These are phyloP conservation scores for Cossypha dichroa DNA, from an alignment of 2,797 vertebrate species.

Conservation along the genomic window DNA sequence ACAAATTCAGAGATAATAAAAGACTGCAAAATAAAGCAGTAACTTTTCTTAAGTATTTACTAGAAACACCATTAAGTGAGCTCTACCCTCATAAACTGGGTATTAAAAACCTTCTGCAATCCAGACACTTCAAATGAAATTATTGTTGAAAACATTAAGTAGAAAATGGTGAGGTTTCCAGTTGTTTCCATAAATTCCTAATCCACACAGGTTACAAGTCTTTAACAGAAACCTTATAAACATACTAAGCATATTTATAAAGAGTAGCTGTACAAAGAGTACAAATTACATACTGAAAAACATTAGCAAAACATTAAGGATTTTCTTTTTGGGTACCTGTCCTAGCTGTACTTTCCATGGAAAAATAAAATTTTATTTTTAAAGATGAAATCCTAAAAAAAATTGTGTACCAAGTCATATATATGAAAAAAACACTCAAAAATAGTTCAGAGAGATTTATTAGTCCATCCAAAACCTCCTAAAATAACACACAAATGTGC, in stretches of 20 bases:
- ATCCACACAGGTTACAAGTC: background rate
- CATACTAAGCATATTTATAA: background rate
- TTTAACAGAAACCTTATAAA: background rate
- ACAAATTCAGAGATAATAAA: background rate
- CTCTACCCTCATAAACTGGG: background rate
- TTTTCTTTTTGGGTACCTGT: background rate
- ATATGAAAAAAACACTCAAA: background rate
- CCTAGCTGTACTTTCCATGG: background rate
- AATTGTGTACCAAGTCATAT: background rate
- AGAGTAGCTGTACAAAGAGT: background rate
- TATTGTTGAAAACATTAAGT: background rate
- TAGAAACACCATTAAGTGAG: background rate
- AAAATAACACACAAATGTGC: background rate
- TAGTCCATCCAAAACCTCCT: background rate
- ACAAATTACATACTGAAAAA: background rate
- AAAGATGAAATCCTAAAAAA: background rate
- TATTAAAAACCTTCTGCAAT: background rate
- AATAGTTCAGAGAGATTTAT: background rate
- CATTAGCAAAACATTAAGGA: background rate
- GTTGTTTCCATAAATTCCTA: background rate
- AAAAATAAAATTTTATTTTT: background rate
- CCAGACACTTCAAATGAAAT: background rate
- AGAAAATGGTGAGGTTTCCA: background rate
- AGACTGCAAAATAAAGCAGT: background rate
- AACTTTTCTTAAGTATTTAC: background rate